Base-by-base conservation (phyloP, 2,113 vertebrate species). In the Clarias magur region DNA sequence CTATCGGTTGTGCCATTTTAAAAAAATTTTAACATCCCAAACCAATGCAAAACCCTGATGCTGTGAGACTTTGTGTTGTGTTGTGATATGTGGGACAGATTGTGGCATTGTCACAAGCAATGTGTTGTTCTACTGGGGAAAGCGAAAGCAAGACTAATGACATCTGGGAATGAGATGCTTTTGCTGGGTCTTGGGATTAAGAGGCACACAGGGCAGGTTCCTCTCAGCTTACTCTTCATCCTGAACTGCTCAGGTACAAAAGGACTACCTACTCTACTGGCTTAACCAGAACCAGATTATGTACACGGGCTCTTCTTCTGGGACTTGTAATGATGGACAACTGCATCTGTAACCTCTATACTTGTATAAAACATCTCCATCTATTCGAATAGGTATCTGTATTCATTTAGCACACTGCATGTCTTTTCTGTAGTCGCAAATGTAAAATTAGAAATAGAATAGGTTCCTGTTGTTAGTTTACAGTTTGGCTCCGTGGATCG, bases 141-240 rank as follows among this genome's bases (percentile, higher is more conserved):
- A 70, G 53, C 82, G 78, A 63, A 85, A 57, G 54, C 68, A 90
- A 87, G 86, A 87, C 84, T 87, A 80, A 89, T 90, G 89, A 89
- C 82, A 88, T 70, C 48, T 83, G 79, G 86, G 82, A 91, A 81
- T 67, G 88, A 83, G 88, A 15, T 27, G 73, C 80, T 83, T 84
- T 90, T 84, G 48, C 86, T 73, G 82, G 89, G 87, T 85, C 63
- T 30, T 83, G 88, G 86, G 83, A 86, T 72, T 48, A 80, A 62
- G 70, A 1, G 38, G 82, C 42, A 65, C 42, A 23, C 75, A 76
- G 68, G 60, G 83, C 82, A 80, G 57, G 76, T 60, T 60, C 76
- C 38, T 59, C 73, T 78, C 81, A 85, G 80, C 85, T 84, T 88
- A 86, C 82, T 78, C 82, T 82, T 89, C 86, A 84, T 85, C 85